Evolutionary conservation across 2,797 vertebrate species (phyloP), one percentile per base, ranked within the genome.

Genomic region (Coregonus suidteri): DNA sequence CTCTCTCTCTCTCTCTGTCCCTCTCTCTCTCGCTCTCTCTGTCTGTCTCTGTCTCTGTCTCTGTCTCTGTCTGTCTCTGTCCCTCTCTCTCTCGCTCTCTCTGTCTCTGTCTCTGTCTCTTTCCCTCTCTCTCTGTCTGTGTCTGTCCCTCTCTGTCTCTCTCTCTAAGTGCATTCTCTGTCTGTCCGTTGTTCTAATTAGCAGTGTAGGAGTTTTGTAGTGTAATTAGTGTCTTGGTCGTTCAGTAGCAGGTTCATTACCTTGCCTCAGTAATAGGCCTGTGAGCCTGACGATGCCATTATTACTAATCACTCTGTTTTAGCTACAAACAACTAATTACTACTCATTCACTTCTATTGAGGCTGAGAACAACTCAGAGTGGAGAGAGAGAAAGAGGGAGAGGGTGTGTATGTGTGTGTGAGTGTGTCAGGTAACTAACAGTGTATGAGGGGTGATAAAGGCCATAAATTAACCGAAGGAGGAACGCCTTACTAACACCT

Each of bases 251-350:
- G 59, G 59, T 64, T 64, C 20, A 64, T 64, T 64, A 64, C 25
- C 59, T 64, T 25, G 9, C 20, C 59, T 64, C 59, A 64, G 59
- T 64, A 64, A 64, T 64, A 64, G 59, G 59, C n/a, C 20, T 64
- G 59, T 64, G 59, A 64, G 59, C 25, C 59, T 64, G 59, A 64
- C 59, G 20, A 64, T 25, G 20, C 59, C 59, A 64, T 64, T 64
- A 64, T 64, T 25, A 64, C 59, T 64, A 64, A 64, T 64, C 59
- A 30, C 59, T 64, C 59, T 64, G 59, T 64, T 64, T 64, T 64
- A 64, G 59, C 59, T 64, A 64, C 59, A 64, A 64, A 64, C 59
- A 20, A 64, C 59, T 64, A 25, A 64, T 64, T 64, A 64, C 59
- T 64, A 64, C 59, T 64, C 59, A 64, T 20, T 64, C 59, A 64